A percentile compares a stretch with the other conserved stretches of the same genome.
Evolutionary conservation across 2,888 invertebrate species (phyloP).

Genomic region (Alviniconcha strummeri): DNA sequence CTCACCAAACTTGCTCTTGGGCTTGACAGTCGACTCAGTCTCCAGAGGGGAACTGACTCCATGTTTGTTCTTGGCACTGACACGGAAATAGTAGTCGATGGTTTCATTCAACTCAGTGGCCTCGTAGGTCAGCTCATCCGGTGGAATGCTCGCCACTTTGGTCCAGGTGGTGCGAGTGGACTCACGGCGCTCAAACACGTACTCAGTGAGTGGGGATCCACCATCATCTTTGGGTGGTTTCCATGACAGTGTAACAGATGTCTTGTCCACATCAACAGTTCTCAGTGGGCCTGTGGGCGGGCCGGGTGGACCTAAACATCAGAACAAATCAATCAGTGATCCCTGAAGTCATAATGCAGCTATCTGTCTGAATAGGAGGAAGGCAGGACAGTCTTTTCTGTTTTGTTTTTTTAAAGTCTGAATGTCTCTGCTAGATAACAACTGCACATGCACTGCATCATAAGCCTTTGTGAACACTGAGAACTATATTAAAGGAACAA

Average conservation of each 20-base stretch:
- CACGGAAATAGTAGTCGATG: conserved; percentile 84
- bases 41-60: conserved; percentile 85
- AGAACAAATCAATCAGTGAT: background rate
- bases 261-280: conserved; percentile 59
- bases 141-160: conserved; percentile 43
- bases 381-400: no score
- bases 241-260: conserved; percentile 63
- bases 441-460: no score
- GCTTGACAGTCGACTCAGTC: conserved; percentile 53
- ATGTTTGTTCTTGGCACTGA: conserved; percentile 90
- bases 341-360: no score
- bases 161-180: conserved; percentile 56
- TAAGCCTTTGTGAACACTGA: no score
- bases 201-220: conserved; percentile 56
- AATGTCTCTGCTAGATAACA: no score
- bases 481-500: no score
- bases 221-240: conserved; percentile 67
- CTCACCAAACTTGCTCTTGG: conserved; percentile 66
- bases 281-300: conserved; percentile 56
- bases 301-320: conserved; percentile 45
- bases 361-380: no score
- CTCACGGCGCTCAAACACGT: conserved; percentile 71
- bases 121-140: conserved; percentile 48
- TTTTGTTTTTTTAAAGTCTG: no score
- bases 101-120: conserved; percentile 58